Conservation (phyloP, 2,113 vertebrate species). For the Takifugu flavidus region DNA sequence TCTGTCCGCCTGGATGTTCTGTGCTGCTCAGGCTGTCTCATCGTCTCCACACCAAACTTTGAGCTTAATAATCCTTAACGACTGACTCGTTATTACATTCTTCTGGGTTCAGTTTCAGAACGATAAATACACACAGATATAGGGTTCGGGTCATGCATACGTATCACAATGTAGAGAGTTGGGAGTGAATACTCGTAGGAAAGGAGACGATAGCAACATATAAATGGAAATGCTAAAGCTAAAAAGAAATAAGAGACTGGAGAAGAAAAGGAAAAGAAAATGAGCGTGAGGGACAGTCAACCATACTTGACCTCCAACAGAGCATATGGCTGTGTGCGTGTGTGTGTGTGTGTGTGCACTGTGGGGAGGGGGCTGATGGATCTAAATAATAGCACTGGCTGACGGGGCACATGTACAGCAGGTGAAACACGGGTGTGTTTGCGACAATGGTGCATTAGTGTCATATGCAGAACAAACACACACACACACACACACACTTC, state of each 20-base stretch:
- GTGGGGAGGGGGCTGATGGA: background rate
- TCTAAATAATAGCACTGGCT: conserved; percentile 3
- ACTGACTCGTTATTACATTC: background rate
- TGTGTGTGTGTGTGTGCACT: conserved; percentile 4
- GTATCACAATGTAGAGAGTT: no score
- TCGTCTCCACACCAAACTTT: conserved; percentile 7
- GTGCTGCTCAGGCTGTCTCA: conserved; percentile 27
- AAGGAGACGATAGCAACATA: background rate
- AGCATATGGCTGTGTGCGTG: background rate
- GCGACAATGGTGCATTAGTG: conserved; percentile 55
- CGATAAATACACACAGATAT: background rate
- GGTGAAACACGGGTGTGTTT: conserved; percentile 51
- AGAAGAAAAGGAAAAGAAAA: background rate
- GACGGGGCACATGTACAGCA: conserved; percentile 40
- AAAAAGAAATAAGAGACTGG: background rate
- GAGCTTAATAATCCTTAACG: conserved; percentile 4
- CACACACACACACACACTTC: conserved; percentile 12
- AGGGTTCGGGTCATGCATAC: no score
- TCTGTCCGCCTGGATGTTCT: conserved; percentile 73
- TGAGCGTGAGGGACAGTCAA: background rate
- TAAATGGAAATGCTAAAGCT: no score
- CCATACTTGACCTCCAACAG: no score
- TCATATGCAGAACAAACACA: conserved; percentile 19
- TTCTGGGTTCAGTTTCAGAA: background rate
- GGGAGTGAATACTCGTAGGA: no score